Evolutionary conservation across 2,888 invertebrate genomes (phyloP).

Genomic region (Pseudococcus jackbeardsleyi): DNA sequence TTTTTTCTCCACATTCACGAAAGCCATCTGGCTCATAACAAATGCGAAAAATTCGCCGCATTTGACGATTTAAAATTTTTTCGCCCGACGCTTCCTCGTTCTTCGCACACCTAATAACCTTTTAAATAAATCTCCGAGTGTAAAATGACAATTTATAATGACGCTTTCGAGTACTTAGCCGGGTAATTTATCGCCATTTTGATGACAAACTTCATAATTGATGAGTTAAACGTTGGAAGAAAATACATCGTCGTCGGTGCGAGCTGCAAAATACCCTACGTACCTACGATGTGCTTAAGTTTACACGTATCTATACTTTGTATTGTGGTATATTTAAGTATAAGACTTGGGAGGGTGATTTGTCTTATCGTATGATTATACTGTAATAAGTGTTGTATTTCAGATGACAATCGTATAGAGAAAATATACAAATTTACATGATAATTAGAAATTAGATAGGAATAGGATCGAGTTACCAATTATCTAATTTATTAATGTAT

Average conservation of each 20-base stretch:
- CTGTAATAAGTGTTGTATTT: slow-evolving; percentile 24
- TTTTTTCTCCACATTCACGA: neutral
- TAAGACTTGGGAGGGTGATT: neutral
- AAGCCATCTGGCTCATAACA: slow-evolving; percentile 26
- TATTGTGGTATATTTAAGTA: neutral
- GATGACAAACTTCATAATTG: slow-evolving; percentile 47
- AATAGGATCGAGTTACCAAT: neutral
- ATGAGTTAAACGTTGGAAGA: slow-evolving; percentile 37
- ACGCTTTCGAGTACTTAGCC: slow-evolving; percentile 25
- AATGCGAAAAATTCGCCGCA: slow-evolving; percentile 11
- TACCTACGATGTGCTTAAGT: neutral
- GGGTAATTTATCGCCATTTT: slow-evolving; percentile 30
- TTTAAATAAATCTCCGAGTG: slow-evolving; percentile 8
- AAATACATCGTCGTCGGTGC: slow-evolving; percentile 24
- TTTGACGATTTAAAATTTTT: neutral
- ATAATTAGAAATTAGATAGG: slow-evolving; percentile 23
- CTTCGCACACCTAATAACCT: neutral
- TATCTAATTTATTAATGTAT: neutral
- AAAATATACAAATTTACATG: neutral
- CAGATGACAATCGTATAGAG: neutral
- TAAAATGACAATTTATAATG: slow-evolving; percentile 41
- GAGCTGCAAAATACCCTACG: too few relatives aligned
- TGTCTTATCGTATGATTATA: neutral
- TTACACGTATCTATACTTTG: neutral
- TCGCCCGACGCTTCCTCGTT: neutral